phyloP scores from a whole-genome alignment of 2,113 vertebrate species.

The Eira barbara region DNA sequence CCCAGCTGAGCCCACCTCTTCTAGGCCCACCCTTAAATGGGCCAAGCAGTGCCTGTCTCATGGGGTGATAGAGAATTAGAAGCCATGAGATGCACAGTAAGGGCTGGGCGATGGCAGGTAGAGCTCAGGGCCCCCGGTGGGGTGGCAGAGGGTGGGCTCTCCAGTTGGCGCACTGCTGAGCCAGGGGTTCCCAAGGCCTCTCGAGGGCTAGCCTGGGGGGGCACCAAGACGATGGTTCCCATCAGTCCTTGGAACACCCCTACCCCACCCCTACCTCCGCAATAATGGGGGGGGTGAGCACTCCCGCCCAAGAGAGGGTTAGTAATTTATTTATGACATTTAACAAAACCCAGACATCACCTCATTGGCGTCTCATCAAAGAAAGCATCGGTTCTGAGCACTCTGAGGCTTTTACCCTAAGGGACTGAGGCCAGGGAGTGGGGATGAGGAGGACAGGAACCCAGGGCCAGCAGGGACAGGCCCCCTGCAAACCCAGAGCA shows the following conservation, averaged over 20 bases:
- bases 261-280: background rate
- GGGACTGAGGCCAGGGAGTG: background rate
- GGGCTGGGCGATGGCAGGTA: rapidly evolving
- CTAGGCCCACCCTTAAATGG: background rate
- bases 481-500: background rate
- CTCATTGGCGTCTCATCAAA: constrained; percentile 61
- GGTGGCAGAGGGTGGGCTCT: too few relatives aligned
- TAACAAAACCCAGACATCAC: constrained; percentile 68
- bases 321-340: constrained; percentile 73
- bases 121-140: background rate
- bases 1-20: background rate
- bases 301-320: background rate
- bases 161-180: background rate
- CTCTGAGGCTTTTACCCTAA: background rate
- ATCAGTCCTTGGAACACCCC: background rate
- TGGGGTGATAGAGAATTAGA: rapidly evolving
- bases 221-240: background rate
- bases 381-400: background rate
- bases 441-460: too few relatives aligned
- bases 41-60: background rate
- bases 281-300: background rate
- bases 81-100: background rate
- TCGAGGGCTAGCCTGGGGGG: background rate
- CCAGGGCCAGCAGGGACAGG: background rate
- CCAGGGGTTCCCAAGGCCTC: background rate